Evolutionary conservation across 2,797 vertebrate genomes (phyloP), one percentile per base, ranked within the genome.

Genomic region (Sardinella longiceps): DNA sequence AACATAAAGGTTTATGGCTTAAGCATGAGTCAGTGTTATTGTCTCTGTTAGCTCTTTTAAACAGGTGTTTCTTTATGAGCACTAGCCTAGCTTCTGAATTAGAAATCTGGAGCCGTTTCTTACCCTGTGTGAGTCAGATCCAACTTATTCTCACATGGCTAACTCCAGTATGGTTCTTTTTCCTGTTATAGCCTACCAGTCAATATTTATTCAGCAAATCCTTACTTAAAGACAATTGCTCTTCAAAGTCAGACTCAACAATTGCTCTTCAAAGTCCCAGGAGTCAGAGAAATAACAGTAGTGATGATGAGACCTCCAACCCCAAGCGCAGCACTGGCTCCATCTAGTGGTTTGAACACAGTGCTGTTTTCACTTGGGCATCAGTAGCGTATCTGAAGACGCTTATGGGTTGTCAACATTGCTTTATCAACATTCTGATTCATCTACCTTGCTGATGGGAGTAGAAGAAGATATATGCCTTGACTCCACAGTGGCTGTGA

Each of bases 311-410:
- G 20, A 23, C 0, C 51, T 4, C 51, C 14, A 30, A 14, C 15
- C 33, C 30, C 3, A 6, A 74, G 70, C 20, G 37, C 70, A 23
- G 5, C 37, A 43, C 5, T 39, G 37, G 37, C 70, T 18, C 70
- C 70, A 20, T 77, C 70, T 77, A 43, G 70, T 77, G 70, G 70
- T 43, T 43, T 43, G 6, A 77, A 77, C 7, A n/a, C 18, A 74
- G 14, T 18, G 14, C 30, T 37, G 33, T 33, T 33, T 74, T n/a
- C 5, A 56, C 5, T 14, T 12, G 37, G 10, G 28, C 2, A n/a
- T 1, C 5, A 6, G n/a, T n/a, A n/a, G n/a, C n/a, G 3, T 33
- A 77, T 77, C n/a, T 77, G 0, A 20, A 77, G 6, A 39, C 20
- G 9, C 30, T 37, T 18, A 23, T 18, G 25, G 28, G 1, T 53